These are phyloP conservation scores for Cydia amplana DNA, from an alignment of 1,140 invertebrate genomes.

Conservation along the genomic window DNA sequence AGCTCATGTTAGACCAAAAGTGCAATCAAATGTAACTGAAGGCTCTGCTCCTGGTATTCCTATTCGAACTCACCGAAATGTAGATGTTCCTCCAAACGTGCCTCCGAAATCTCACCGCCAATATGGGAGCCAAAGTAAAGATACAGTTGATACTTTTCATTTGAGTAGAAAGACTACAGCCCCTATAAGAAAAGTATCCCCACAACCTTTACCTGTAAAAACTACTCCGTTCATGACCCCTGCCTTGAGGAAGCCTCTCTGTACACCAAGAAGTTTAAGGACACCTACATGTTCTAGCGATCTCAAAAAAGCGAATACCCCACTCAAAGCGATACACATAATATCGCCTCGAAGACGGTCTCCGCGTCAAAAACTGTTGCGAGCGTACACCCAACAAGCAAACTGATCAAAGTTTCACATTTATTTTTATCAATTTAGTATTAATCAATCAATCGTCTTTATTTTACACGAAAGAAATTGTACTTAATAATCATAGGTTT, in stretches of 20 bases:
- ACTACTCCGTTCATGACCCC: slow-evolving; percentile 59
- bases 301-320: slow-evolving; percentile 57
- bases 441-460: not conserved
- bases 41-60: slow-evolving; percentile 37
- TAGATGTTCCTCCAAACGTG: slow-evolving; percentile 31
- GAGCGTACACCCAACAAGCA: slow-evolving; percentile 40
- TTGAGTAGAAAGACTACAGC: slow-evolving; percentile 57
- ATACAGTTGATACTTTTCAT: slow-evolving; percentile 41
- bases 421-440: not conserved
- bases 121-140: slow-evolving; percentile 19
- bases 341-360: slow-evolving; percentile 68
- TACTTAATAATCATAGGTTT: slow-evolving; percentile 26
- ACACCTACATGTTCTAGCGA: slow-evolving; percentile 49
- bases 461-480: slow-evolving; percentile 3
- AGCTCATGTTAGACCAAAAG: slow-evolving; percentile 49
- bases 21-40: slow-evolving; percentile 35
- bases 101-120: slow-evolving; percentile 27
- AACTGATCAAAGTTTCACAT: slow-evolving; percentile 8
- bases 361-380: slow-evolving; percentile 61
- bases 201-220: slow-evolving; percentile 44
- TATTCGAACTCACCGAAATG: slow-evolving; percentile 36
- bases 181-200: slow-evolving; percentile 59
- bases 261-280: slow-evolving; percentile 55
- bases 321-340: slow-evolving; percentile 66
- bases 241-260: slow-evolving; percentile 62